Percentiles rank a stretch among this genome's conserved stretches.
Evolutionary conservation across 2,888 invertebrate species (phyloP).

Genomic region (Philopedon plagiatum): DNA sequence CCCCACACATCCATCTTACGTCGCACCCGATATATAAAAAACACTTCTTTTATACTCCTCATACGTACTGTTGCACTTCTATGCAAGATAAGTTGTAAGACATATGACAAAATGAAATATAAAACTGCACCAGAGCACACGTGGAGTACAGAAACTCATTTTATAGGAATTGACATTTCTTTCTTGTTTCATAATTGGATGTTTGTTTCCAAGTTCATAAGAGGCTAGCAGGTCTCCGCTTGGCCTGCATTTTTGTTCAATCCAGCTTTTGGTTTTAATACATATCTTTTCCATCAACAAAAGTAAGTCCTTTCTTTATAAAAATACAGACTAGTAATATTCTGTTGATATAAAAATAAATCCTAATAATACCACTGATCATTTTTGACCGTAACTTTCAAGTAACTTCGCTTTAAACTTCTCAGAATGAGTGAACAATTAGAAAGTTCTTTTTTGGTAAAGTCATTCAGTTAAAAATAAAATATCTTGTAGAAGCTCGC

Average conservation of each 20-base stretch:
- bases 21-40: too few species aligned
- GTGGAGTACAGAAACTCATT: constrained; percentile 9
- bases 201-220: constrained; percentile 7
- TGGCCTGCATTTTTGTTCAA: constrained; percentile 11
- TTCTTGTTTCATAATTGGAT: background rate
- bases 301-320: background rate
- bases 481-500: constrained; percentile 15
- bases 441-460: background rate
- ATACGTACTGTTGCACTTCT: too few species aligned
- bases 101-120: background rate
- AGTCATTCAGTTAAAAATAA: constrained; percentile 9
- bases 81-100: too few species aligned
- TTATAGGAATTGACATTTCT: constrained; percentile 16
- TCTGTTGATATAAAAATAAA: too few species aligned
- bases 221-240: background rate
- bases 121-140: constrained; percentile 30
- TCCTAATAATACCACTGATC: too few species aligned
- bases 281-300: background rate
- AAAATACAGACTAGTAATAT: too few species aligned
- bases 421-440: background rate
- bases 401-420: background rate
- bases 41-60: too few species aligned
- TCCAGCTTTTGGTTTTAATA: constrained; percentile 6
- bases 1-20: too few species aligned
- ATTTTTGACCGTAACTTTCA: background rate